These are phyloP conservation scores for Vesta saturnalis DNA, from an alignment of 2,888 invertebrate genomes.

Conservation along the genomic window DNA sequence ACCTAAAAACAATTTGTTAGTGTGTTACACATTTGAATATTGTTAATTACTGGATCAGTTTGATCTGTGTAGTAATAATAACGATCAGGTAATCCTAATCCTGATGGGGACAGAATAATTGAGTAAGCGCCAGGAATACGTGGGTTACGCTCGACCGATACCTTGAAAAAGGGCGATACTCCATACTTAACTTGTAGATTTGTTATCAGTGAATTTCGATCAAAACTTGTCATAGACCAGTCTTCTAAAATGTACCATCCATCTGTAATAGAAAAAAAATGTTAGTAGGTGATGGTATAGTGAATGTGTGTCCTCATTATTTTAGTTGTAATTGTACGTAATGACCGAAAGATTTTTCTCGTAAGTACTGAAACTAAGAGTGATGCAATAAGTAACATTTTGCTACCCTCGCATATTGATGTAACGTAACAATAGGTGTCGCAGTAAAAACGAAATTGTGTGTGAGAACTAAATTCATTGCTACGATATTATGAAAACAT, in stretches of 20 bases:
- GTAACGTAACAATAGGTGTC: background rate
- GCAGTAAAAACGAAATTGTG: background rate
- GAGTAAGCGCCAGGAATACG: slow-evolving; percentile 60
- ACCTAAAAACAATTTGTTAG: slow-evolving; percentile 56
- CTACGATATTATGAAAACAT: slow-evolving; percentile 1
- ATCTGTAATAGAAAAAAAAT: slow-evolving; percentile 56
- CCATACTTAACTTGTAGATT: slow-evolving; percentile 63
- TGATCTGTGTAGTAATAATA: slow-evolving; percentile 63
- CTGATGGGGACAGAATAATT: slow-evolving; percentile 66
- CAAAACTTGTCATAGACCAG: slow-evolving; percentile 61
- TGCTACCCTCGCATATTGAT: background rate
- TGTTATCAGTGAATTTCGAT: slow-evolving; percentile 57
- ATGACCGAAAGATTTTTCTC: too few relatives aligned
- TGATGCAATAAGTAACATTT: background rate
- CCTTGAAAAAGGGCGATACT: slow-evolving; percentile 65
- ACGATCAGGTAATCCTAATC: slow-evolving; percentile 65
- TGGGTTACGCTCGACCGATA: slow-evolving; percentile 65
- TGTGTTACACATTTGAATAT: background rate
- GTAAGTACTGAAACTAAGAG: background rate
- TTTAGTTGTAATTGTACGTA: background rate
- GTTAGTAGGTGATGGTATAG: background rate
- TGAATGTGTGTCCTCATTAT: background rate
- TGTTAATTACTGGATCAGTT: slow-evolving; percentile 57
- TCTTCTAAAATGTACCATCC: slow-evolving; percentile 65
- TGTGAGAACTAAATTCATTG: too few relatives aligned